Evolutionary conservation across 2,113 vertebrate genomes (phyloP), one percentile per base, ranked within the genome.

Genomic region (Calcarius ornatus): DNA sequence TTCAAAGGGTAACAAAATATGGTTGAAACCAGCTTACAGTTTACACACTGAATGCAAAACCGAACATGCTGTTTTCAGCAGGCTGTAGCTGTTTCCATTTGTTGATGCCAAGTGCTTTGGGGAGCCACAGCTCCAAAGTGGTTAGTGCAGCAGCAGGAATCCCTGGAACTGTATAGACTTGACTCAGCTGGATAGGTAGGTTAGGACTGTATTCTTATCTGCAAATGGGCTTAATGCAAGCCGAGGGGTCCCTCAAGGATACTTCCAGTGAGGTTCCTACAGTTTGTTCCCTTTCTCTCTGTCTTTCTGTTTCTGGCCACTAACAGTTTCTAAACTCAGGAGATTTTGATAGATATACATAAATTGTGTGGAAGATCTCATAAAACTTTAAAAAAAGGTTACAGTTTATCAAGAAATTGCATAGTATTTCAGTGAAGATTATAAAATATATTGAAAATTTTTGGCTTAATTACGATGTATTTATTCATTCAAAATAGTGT

Each of bases 1-100:
- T 97, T 96, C 93, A 96, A 96, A 95, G 95, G 95, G 92, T 97
- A 96, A 96, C 92, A 96, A 97, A 97, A 96, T 96, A 95, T 94
- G 94, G 95, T 95, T 97, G 90, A 96, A 96, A 96, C 95, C 90
- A 94, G 86, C 90, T 96, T 97, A 95, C 94, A 96, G 96, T 97
- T 97, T 97, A 95, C 90, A 96, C 68, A 95, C 88, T 90, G 92
- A 96, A 91, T 91, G 82, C 88, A 93, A 96, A 97, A 93, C 40
- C 0, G 77, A 96, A 91, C 95, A 96, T 94, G 95, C 92, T 96
- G 95, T 94, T 97, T 97, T 93, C 94, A 92, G 95, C 92, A 97
- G 94, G 92, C 90, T 96, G 94, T 93, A 23, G 95, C 86, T 95
- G 95, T 96, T 97, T 94, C 93, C 95, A 50, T 94, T 95, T 93